Base-by-base conservation (phyloP, 1,140 invertebrate genomes). In the Drosophila melanogaster region DNA sequence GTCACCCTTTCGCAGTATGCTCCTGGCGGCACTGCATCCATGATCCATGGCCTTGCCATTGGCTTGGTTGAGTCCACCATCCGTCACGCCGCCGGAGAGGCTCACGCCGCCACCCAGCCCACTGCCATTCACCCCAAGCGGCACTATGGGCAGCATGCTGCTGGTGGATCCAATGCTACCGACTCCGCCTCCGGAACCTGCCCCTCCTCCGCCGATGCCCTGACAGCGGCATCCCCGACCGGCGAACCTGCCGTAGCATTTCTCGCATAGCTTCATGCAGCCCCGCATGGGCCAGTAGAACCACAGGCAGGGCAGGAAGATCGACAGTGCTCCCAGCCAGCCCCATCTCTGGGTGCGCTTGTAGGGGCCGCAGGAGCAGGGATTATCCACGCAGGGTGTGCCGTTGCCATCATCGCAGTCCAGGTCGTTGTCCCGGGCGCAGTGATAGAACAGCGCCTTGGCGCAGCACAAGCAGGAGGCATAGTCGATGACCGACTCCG, bases 401-500 rank as follows among this genome's bases (percentile, higher is more conserved):
- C 92, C 92, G 26, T 93, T 94, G 46, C 94, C 94, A 60, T 96
- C 95, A 65, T 96, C 95, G 65, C 94, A 94, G 79, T 96, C 96
- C 70, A 94, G 93, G 74, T 94, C 94, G 70, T 94, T 94, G 81
- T 95, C 94, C 86, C 96, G 95, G 66, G 95, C 95, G 93, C 97
- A 98, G 92, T 98, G 98, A 93, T 98, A 99, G 92, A 98, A 98
- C 33, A 97, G 91, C 43, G 96, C 97, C 92, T 98, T 98, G 75
- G 97, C 97, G 92, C 97, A 98, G 93, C 97, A 98, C 93, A 98
- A 94, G 92, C 98, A 98, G 62, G 97, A 97, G 53, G 95, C 95
- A 92, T 97, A 96, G 93, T 98, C 97, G 67, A 98, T 95, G 74
- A 95, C 94, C 61, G 96, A 95, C 91, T 98, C 96, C 49, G 96